phyloP scores from a whole-genome alignment of 30 jellyfish, hydroid and myxozoan species.

The Mastigias papua region DNA sequence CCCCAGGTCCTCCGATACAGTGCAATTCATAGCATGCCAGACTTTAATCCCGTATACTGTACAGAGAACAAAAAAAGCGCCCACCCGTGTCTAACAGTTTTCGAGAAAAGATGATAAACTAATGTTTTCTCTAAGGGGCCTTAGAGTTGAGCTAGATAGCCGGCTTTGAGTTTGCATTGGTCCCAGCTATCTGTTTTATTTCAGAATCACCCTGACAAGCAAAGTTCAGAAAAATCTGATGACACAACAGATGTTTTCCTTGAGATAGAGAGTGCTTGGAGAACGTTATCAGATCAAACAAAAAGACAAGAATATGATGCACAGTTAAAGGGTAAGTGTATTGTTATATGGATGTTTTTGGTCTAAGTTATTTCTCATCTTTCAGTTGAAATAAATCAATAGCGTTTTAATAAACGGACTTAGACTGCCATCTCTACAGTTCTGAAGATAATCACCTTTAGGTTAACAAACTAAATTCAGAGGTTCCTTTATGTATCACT shows the following conservation, averaged over 20 bases:
- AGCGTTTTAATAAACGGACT: no score
- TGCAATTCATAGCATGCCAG: background rate
- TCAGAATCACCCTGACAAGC: constrained; percentile 63
- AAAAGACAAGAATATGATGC: constrained; percentile 69
- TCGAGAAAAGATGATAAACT: no score
- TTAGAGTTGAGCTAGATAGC: background rate
- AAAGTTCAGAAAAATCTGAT: background rate
- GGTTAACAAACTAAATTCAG: no score
- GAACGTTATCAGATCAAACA: constrained; percentile 30
- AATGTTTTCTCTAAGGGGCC: no score
- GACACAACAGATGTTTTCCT: background rate
- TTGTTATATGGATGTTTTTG: background rate
- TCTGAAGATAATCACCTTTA: no score
- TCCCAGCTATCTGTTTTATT: background rate
- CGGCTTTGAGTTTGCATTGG: no score
- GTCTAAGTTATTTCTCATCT: no score
- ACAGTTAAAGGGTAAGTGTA: constrained; percentile 21
- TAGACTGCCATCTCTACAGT: no score
- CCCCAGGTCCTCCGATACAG: background rate
- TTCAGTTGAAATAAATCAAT: no score
- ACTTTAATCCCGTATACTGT: background rate
- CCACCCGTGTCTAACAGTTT: background rate
- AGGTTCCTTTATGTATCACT: no score
- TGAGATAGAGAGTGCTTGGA: constrained; percentile 65
- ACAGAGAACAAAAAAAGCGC: background rate